Percentiles rank a stretch among this genome's conserved stretches.
phyloP scores from a whole-genome alignment of 2,888 invertebrate genomes.

The Volucella inflata region DNA sequence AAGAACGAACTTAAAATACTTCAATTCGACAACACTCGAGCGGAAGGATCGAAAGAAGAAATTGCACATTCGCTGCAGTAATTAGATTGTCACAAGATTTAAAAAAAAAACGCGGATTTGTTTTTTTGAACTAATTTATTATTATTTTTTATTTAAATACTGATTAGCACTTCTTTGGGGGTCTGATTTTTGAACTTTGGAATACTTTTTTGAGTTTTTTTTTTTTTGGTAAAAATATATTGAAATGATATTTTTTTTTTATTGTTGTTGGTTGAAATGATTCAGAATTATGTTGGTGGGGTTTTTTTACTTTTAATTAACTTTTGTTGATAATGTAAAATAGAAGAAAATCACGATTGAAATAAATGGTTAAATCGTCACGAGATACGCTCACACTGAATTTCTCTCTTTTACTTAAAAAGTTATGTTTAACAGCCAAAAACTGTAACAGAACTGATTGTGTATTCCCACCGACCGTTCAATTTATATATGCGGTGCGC shows the following conservation, averaged over 20 bases:
- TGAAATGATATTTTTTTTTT: constrained; percentile 4
- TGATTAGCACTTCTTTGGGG: constrained; percentile 28
- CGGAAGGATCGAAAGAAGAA: constrained; percentile 57
- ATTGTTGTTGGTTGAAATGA: constrained; percentile 6
- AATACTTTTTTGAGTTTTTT: constrained; percentile 26
- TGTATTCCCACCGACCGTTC: constrained; percentile 76
- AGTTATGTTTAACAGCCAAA: constrained; percentile 81
- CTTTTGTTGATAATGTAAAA: constrained; percentile 20
- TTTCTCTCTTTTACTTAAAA: constrained; percentile 52
- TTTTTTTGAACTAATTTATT: background rate
- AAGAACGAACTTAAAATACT: constrained; percentile 54
- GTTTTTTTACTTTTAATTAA: constrained; percentile 2
- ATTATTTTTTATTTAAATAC: constrained; percentile 30
- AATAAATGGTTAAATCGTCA: constrained; percentile 42
- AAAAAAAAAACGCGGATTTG: background rate
- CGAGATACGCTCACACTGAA: constrained; percentile 50
- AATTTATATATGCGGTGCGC: constrained; percentile 79
- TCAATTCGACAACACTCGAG: constrained; percentile 58
- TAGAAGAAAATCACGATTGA: constrained; percentile 7
- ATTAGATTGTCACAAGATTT: constrained; percentile 29
- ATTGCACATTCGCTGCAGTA: constrained; percentile 76
- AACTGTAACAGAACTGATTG: constrained; percentile 82
- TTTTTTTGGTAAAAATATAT: constrained; percentile 21
- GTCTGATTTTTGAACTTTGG: constrained; percentile 35
- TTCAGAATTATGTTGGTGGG: constrained; percentile 18